Evolutionary conservation across 2,797 vertebrate genomes (phyloP).

Genomic region (Aeoliscus strigatus): DNA sequence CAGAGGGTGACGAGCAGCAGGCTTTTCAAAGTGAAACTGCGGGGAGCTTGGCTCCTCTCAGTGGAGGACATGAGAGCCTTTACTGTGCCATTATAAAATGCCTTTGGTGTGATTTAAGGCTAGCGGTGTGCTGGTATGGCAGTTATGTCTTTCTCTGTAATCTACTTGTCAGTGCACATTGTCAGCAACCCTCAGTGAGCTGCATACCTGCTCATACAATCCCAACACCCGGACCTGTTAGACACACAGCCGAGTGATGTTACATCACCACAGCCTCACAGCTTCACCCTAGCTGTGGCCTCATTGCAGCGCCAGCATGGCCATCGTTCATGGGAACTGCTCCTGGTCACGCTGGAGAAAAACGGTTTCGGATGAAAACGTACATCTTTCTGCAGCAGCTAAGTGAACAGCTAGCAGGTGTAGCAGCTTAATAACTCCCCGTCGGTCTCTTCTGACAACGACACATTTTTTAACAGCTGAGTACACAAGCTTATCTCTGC

Average conservation of each 20-base stretch:
- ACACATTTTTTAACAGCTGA: constrained; percentile 68
- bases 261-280: constrained; percentile 44
- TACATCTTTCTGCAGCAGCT: constrained; percentile 10
- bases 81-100: constrained; percentile 24
- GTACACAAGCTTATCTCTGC: constrained; percentile 72
- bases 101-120: constrained; percentile 45
- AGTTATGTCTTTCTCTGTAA: constrained; percentile 55
- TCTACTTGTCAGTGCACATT: constrained; percentile 55
- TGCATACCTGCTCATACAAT: constrained; percentile 61
- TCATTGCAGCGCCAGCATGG: constrained; percentile 40
- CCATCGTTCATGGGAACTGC: constrained; percentile 50
- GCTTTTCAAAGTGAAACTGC: constrained; percentile 11
- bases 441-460: constrained; percentile 14
- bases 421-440: constrained; percentile 35
- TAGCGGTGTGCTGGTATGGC: constrained; percentile 33
- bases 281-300: constrained; percentile 49
- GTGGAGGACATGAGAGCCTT: constrained; percentile 11
- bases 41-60: constrained; percentile 15
- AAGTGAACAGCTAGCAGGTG: constrained; percentile 46
- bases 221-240: constrained; percentile 41
- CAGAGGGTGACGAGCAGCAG: background rate
- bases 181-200: constrained; percentile 45
- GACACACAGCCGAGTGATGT: constrained; percentile 38
- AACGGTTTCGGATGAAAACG: constrained; percentile 20
- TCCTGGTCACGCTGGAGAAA: constrained; percentile 12